Evolutionary conservation across 1,140 invertebrate genomes (phyloP), one percentile per base, ranked within the genome.

Genomic region (Drosophila tsacasi): DNA sequence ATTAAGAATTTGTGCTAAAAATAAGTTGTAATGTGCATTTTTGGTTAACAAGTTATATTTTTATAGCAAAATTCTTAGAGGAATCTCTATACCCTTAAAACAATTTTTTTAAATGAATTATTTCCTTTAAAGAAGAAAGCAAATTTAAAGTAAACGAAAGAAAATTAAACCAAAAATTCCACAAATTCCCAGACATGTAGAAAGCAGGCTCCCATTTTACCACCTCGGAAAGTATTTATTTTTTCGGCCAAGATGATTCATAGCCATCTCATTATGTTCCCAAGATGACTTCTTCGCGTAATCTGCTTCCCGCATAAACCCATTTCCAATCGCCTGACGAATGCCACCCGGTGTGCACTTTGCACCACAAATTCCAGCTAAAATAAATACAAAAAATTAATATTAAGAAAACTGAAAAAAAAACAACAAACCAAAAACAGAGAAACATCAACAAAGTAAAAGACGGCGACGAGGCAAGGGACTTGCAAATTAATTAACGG

Each of bases 401-500:
- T 19, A 52, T 30, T 27, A 50, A 50, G 32, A 7, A 8, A 30
- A 30, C 30, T 0, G 0, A 27, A 13, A 44, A 42, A 40, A 27
- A 69, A 54, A 35, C 6, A 37, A 37, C 10, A 39, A 30, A 21
- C 13, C n/a, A 27, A 49, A 55, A 69, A 35, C 10, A 47, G 30
- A 46, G 8, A 63, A 78, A 64, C 67, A 63, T 37, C 54, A 68
- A 80, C 32, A 55, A 37, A 23, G 32, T 55, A 23, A 58, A n/a
- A 65, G 35, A 78, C 40, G 64, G 52, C 64, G 47, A 39, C 46
- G 39, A 40, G 63, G 39, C 54, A 50, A 47, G 63, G 64, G 64
- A 69, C 76, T 89, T 90, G 84, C 85, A 89, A 89, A 90, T 89
- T 89, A 89, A 89, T 89, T 89, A 90, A 89, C 84, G 81, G 84